Conservation (phyloP, 2,797 vertebrate genomes). For the Notoglanidium macrostoma region DNA sequence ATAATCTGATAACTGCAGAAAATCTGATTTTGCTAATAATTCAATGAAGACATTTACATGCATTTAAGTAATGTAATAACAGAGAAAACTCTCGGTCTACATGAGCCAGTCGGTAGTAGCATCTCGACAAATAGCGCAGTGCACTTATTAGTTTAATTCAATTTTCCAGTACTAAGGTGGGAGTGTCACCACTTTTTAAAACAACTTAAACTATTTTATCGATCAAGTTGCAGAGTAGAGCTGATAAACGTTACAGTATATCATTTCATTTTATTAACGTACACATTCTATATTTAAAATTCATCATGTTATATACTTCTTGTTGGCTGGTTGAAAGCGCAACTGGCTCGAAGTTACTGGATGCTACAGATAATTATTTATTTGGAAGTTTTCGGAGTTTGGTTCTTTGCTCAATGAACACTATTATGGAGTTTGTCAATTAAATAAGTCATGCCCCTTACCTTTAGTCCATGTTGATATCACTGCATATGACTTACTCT, state of each 20-base stretch:
- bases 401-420: background rate
- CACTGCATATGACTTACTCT: background rate
- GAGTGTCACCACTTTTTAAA: slow-evolving; percentile 34
- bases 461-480: background rate
- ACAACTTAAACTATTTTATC: slow-evolving; percentile 30
- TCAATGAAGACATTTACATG: slow-evolving; percentile 36
- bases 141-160: slow-evolving; percentile 29
- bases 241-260: slow-evolving; percentile 28
- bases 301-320: slow-evolving; percentile 21
- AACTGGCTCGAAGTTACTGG: background rate
- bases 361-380: background rate
- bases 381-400: background rate
- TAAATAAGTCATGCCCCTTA: background rate
- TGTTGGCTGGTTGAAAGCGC: background rate
- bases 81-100: slow-evolving; percentile 28
- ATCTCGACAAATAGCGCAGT: slow-evolving; percentile 33
- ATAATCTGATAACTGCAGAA: slow-evolving; percentile 16
- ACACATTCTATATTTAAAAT: slow-evolving; percentile 34
- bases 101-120: slow-evolving; percentile 34
- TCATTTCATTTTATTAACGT: slow-evolving; percentile 39
- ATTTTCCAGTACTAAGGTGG: slow-evolving; percentile 31
- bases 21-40: slow-evolving; percentile 26
- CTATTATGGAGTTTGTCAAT: background rate
- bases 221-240: slow-evolving; percentile 14
- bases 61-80: slow-evolving; percentile 38